Conservation (phyloP, 1,140 invertebrate genomes). For the Hermetia illucens region DNA sequence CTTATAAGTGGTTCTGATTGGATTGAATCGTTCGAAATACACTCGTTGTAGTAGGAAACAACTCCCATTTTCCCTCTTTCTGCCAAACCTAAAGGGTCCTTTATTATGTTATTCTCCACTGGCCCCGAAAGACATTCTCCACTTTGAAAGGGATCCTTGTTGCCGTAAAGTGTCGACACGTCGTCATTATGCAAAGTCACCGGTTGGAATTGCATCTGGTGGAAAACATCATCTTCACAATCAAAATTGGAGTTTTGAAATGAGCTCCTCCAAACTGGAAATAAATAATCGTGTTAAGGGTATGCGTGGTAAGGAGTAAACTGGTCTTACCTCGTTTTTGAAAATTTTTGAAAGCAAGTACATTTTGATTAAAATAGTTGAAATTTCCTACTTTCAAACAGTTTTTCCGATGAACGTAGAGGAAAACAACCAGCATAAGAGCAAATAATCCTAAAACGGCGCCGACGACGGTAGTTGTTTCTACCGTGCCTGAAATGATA, state of each 20-base stretch:
- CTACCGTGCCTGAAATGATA: constrained; percentile 48
- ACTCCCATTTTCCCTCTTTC: constrained; percentile 30
- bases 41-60: constrained; percentile 29
- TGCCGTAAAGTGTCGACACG: constrained; percentile 20
- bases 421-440: constrained; percentile 58
- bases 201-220: constrained; percentile 37
- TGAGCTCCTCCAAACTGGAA: constrained; percentile 22
- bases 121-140: constrained; percentile 19
- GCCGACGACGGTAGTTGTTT: constrained; percentile 65
- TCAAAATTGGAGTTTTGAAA: constrained; percentile 50
- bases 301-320: constrained; percentile 6
- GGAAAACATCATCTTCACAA: constrained; percentile 60
- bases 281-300: not conserved
- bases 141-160: constrained; percentile 19
- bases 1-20: constrained; percentile 28
- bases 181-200: constrained; percentile 12
- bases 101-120: constrained; percentile 22
- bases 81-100: constrained; percentile 26
- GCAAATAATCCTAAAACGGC: constrained; percentile 59
- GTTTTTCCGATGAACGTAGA: constrained; percentile 66
- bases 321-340: constrained; percentile 32
- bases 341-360: constrained; percentile 31
- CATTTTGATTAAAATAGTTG: constrained; percentile 42
- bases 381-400: constrained; percentile 51
- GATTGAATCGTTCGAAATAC: constrained; percentile 29